phyloP scores from a whole-genome alignment of 2,113 vertebrate species.

The Eubucco bourcierii region DNA sequence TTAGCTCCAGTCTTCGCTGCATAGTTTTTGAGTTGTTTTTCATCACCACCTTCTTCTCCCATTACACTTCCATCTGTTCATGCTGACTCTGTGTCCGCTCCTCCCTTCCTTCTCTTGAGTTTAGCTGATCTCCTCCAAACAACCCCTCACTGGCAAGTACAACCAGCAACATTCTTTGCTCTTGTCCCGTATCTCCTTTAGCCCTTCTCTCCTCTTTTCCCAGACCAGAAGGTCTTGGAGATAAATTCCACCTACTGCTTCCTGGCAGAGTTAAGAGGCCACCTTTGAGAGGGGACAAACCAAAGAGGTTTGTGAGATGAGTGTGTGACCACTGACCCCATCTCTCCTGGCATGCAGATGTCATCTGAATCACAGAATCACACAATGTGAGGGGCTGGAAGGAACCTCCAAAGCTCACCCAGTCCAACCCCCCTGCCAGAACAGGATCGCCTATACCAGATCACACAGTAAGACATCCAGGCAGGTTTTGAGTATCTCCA shows the following conservation, averaged over 20 bases:
- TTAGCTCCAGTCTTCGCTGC: fast-evolving
- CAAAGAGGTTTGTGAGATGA: background rate
- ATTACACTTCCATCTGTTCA: background rate
- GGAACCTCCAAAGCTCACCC: no score
- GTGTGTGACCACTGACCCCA: fast-evolving
- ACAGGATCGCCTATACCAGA: no score
- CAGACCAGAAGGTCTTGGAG: fast-evolving
- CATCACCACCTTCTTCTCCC: background rate
- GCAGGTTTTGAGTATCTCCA: no score
- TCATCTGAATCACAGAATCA: no score
- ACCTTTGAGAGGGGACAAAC: fast-evolving
- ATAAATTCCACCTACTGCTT: background rate
- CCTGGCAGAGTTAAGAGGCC: background rate
- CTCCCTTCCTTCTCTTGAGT: background rate
- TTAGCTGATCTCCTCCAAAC: background rate
- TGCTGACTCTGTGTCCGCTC: fast-evolving
- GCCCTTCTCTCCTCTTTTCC: background rate
- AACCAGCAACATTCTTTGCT: background rate
- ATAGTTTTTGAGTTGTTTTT: background rate
- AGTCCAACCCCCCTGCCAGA: no score
- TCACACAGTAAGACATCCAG: no score
- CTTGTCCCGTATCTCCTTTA: background rate
- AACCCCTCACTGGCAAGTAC: fast-evolving
- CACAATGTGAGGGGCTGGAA: no score
- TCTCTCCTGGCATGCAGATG: fast-evolving